phyloP scores from a whole-genome alignment of 2,888 invertebrate genomes.

The Ischnus inquisitorius region DNA sequence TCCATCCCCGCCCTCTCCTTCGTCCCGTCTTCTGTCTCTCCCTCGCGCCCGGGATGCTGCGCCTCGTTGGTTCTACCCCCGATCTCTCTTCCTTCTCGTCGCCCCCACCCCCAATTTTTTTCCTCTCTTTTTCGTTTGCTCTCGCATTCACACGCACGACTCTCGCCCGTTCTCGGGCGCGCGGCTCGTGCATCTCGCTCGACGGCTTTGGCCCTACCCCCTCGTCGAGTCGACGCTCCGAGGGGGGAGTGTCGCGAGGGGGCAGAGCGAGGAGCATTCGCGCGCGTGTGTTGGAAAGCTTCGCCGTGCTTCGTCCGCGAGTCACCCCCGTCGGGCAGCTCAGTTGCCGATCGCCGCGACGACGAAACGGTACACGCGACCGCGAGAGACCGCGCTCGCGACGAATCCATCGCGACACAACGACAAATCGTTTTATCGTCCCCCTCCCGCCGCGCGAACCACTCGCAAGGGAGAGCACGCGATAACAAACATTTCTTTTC shows the following conservation, averaged over 20 bases:
- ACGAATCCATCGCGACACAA: background rate
- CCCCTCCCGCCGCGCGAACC: too few relatives aligned
- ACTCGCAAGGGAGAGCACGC: too few relatives aligned
- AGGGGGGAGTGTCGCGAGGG: background rate
- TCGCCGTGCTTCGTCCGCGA: conserved; percentile 68
- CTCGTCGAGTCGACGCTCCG: conserved; percentile 12
- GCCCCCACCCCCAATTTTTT: background rate
- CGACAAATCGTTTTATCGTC: background rate
- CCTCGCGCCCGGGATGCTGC: background rate
- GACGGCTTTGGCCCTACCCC: conserved; percentile 43
- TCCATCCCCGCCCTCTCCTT: conserved; percentile 53
- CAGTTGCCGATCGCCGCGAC: conserved; percentile 85
- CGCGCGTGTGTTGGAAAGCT: conserved; percentile 37
- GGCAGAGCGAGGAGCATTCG: background rate
- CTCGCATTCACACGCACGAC: conserved; percentile 30
- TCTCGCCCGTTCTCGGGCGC: background rate
- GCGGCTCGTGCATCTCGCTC: background rate
- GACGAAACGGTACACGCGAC: conserved; percentile 81
- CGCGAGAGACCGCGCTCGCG: conserved; percentile 52
- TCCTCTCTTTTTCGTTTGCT: background rate
- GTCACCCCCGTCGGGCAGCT: conserved; percentile 75
- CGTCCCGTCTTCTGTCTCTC: background rate
- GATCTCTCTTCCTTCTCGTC: background rate
- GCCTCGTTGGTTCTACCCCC: background rate
- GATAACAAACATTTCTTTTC: too few relatives aligned